Base-by-base conservation (phyloP, 2,888 invertebrate species). In the Cecidostiba fungosa region DNA sequence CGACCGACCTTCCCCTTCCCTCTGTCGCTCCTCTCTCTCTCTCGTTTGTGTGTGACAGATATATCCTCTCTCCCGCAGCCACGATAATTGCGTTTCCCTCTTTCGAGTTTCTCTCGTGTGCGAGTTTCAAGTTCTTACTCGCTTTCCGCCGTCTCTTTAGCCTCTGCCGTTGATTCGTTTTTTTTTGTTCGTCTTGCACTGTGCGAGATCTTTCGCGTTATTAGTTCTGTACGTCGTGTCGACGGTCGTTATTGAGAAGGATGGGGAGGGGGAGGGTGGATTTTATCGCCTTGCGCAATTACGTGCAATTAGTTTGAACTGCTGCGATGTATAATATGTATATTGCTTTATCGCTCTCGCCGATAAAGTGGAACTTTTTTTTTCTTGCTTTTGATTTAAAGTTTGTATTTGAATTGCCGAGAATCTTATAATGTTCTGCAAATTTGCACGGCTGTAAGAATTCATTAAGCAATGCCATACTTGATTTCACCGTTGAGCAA, bases 21-120 rank as follows among this genome's bases (percentile, higher is more conserved):
- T 43, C 72, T 4, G 50, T 47, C 62, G 10, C 70, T 62, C 39
- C n/a, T 14, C 69, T 66, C 66, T 47, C 32, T 78, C 73, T 70
- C 80, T 85, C 59, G 66, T 72, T 81, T 82, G 47, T 39, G 66
- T 50, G 54, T 66, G 81, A 85, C 59, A 72, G 74, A 73, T 72
- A 82, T 82, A 81, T 74, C n/a, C 77, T 47, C 73, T 14, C n/a
- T 59, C 84, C 19, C 70, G 77, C n/a, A 66, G 32, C 26, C 62
- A 70, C 78, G 62, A 62, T 82, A 85, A 85, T 85, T 85, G 73
- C 78, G 23, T 74, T 74, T 82, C 29, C 81, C 78, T 66, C 82
- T 77, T 62, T 47, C 62, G 47, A 29, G 50, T 43, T 23, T 62
- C 59, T 72, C 23, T 43, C 12, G 29, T 47, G 39, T 47, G 32